Evolutionary conservation across 2,113 vertebrate species (phyloP).

Genomic region (Galeopterus variegatus): DNA sequence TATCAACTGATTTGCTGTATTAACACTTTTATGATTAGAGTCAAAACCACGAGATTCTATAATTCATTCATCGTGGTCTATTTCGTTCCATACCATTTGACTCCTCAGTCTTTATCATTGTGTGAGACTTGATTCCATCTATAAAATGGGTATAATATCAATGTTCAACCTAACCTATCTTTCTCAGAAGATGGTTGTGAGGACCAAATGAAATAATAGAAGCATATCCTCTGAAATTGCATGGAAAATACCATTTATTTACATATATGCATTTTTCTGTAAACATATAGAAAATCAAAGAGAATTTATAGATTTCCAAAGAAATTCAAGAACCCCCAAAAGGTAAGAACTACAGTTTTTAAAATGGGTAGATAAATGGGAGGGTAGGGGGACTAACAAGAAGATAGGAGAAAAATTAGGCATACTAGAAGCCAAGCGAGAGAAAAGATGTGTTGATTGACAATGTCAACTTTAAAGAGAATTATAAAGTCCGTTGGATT

Average conservation of each 20-base stretch:
- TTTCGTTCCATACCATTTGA: background rate
- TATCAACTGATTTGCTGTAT: background rate
- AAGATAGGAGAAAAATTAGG: background rate
- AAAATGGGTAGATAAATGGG: background rate
- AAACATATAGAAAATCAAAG: background rate
- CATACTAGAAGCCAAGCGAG: background rate
- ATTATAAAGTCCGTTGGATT: background rate
- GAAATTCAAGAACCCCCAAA: background rate
- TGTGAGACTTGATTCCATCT: background rate
- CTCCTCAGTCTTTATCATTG: background rate
- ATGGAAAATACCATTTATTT: background rate
- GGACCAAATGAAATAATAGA: background rate
- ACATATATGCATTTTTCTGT: background rate
- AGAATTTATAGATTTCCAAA: background rate
- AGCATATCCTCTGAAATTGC: background rate
- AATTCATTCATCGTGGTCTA: background rate
- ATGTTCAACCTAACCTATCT: background rate
- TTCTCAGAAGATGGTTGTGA: background rate
- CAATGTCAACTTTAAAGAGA: background rate
- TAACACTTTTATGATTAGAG: background rate
- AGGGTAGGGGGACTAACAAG: background rate
- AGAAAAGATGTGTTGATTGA: background rate
- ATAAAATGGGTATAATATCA: background rate
- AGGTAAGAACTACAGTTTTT: background rate
- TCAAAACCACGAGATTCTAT: background rate